Base-by-base conservation (phyloP, 30 jellyfish, hydroid and myxozoan genomes). In the Sanderia malayensis region DNA sequence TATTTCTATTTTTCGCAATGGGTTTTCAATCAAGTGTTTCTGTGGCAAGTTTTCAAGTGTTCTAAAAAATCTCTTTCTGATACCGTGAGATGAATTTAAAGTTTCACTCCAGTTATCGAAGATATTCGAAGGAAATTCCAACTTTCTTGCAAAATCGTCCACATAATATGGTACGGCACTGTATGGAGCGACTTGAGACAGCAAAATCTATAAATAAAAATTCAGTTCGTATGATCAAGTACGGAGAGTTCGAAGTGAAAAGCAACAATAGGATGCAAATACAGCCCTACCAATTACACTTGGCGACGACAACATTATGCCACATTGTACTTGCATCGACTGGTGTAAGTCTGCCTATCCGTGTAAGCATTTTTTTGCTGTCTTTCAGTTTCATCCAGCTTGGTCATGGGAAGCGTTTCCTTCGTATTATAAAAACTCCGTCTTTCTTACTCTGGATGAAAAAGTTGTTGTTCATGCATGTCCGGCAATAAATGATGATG, bases 351-450 rank as follows among this genome's bases (percentile, higher is more conserved):
- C 89, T 24, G 61, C 68, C 20, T 45, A 52, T 25, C 89, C 82
- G n/a, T 78, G 89, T 46, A 64, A 53, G 41, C 89, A 78, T 34
- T 57, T 78, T 62, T 78, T 78, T 49, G 74, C 82, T 1, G 31
- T 62, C 4, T 57, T 73, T 27, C 21, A 3, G 2, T 2, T 11
- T 29, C 24, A 41, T n/a, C 74, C 81, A 22, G 61, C 62, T 2
- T 62, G 74, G 76, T 45, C 82, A 18, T 78, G 83, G 89, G 82
- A 64, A 21, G 41, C 74, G 26, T 29, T 78, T 29, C 75, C 89
- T 13, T 19, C 44, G 10, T 17, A 21, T 20, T 78, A 78, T 55
- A 33, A 83, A 44, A 31, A 64, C 18, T 63, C 83, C 49, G 65
- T 65, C 13, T 62, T 63, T 24, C 11, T 61, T 41, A 61, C 19